A percentile compares a stretch with the other conserved stretches of the same genome.
Evolutionary conservation across 2,888 invertebrate genomes (phyloP).

Genomic region (Stenodema calcarata): DNA sequence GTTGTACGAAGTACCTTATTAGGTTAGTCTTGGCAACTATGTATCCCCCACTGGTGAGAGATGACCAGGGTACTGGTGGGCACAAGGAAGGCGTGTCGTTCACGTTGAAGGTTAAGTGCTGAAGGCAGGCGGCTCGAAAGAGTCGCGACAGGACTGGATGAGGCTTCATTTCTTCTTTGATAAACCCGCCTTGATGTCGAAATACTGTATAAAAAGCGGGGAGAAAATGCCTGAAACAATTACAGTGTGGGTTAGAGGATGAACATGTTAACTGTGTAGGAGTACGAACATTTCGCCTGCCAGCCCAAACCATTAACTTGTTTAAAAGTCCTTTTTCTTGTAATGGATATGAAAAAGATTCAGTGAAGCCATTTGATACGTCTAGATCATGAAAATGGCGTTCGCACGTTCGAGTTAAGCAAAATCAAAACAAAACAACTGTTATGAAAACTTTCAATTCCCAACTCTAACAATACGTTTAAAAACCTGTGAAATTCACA

Average conservation of each 20-base stretch:
- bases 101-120: conserved; percentile 75
- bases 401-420: no score
- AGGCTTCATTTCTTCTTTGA: conserved; percentile 70
- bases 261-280: no score
- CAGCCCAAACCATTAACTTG: no score
- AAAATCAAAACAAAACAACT: no score
- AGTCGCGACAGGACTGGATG: conserved; percentile 78
- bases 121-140: conserved; percentile 72
- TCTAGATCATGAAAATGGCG: no score
- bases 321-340: no score
- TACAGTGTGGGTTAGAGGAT: not conserved
- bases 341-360: no score
- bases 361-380: no score
- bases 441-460: no score
- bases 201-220: conserved; percentile 84
- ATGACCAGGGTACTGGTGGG: conserved; percentile 88
- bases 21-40: conserved; percentile 72
- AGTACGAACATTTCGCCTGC: no score
- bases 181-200: conserved; percentile 62
- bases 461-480: no score
- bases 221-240: conserved; percentile 67
- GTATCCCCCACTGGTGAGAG: conserved; percentile 75
- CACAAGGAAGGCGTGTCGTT: conserved; percentile 76
- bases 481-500: no score
- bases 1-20: conserved; percentile 62